Evolutionary conservation across 2,113 vertebrate genomes (phyloP).

Genomic region (Antennarius striatus): DNA sequence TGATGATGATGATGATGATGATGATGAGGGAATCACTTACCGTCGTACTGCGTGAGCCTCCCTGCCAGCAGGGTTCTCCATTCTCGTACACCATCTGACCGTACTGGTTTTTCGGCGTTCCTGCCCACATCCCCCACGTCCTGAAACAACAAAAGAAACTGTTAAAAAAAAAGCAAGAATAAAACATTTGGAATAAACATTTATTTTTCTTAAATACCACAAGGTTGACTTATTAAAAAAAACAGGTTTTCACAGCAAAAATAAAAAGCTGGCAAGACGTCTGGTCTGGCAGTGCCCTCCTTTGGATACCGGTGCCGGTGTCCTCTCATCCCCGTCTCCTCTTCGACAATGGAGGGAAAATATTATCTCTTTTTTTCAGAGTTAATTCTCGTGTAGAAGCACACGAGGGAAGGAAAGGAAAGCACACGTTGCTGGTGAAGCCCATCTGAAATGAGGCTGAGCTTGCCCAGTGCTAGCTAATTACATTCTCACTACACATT

Average conservation of each 20-base stretch:
- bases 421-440: slow-evolving; percentile 36
- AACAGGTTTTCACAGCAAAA: slow-evolving; percentile 40
- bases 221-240: slow-evolving; percentile 26
- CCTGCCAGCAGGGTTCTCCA: slow-evolving; percentile 74
- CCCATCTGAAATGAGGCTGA: slow-evolving; percentile 55
- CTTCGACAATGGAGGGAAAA: slow-evolving; percentile 66
- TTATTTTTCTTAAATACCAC: background rate
- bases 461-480: slow-evolving; percentile 65
- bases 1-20: too few relatives aligned
- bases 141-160: slow-evolving; percentile 46
- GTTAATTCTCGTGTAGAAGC: slow-evolving; percentile 59
- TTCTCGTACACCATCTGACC: slow-evolving; percentile 72
- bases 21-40: slow-evolving; percentile 44
- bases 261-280: slow-evolving; percentile 49
- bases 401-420: slow-evolving; percentile 57
- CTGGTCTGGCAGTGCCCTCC: slow-evolving; percentile 55
- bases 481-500: slow-evolving; percentile 69
- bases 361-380: slow-evolving; percentile 77
- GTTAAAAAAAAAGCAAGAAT: background rate
- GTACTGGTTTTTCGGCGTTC: slow-evolving; percentile 62
- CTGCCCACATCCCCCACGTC: slow-evolving; percentile 72
- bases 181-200: slow-evolving; percentile 8
- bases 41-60: slow-evolving; percentile 63
- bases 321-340: slow-evolving; percentile 38
- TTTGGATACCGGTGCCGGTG: slow-evolving; percentile 45